These are phyloP conservation scores for Cardinalis cardinalis DNA, from an alignment of 2,113 vertebrate species.

Conservation along the genomic window DNA sequence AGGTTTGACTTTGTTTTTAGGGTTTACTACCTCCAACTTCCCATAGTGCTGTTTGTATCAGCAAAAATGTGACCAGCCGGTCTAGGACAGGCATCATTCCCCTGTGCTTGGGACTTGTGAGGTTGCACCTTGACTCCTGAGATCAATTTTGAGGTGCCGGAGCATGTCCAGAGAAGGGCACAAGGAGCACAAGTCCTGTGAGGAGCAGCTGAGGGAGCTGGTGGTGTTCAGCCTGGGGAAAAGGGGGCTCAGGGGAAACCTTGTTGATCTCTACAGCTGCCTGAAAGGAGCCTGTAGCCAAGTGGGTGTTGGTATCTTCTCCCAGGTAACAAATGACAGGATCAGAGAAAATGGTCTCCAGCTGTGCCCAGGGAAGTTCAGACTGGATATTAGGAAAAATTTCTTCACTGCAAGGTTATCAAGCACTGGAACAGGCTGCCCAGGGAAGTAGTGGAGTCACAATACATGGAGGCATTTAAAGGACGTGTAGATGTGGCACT, in stretches of 20 bases:
- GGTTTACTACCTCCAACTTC: neutral
- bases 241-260: neutral
- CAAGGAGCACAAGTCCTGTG: neutral
- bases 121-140: neutral
- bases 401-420: neutral
- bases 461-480: neutral
- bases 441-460: neutral
- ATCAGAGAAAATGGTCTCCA: neutral
- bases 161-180: neutral
- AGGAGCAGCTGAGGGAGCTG: neutral
- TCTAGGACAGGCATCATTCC: neutral
- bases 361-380: neutral
- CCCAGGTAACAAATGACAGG: neutral
- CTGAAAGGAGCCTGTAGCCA: neutral
- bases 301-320: neutral
- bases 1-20: neutral
- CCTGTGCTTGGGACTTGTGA: neutral
- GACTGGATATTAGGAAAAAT: neutral
- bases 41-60: neutral
- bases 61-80: neutral
- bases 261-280: neutral
- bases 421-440: neutral
- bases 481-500: rapidly evolving
- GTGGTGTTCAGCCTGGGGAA: neutral
- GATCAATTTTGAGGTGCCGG: neutral